Base-by-base conservation (phyloP, 2,888 invertebrate genomes). In the Aethes cnicana region DNA sequence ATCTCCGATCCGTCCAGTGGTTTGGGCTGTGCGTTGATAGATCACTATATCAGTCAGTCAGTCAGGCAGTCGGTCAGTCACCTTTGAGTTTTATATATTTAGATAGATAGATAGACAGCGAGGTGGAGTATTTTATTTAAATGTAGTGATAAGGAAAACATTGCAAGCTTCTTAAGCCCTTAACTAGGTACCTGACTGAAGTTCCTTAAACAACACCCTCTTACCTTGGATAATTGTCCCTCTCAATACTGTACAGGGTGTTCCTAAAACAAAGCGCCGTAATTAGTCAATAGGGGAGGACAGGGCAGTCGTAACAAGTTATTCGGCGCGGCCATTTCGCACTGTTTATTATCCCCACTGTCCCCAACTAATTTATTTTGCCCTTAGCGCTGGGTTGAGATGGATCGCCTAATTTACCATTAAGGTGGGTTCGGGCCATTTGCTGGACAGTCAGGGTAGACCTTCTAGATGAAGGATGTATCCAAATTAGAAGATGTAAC, bases 341-440 rank as follows among this genome's bases (percentile, higher is more conserved):
- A 57, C 68, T 83, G 84, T 86, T 84, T 86, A 87, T 87, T 85
- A 86, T 81, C 81, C 81, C 77, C 54, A 70, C 70, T 86, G 87
- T 87, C 87, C 87, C 84, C 85, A 81, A 80, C 75, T 85, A 84
- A 87, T 87, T 88, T 88, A 88, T 86, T 71, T 79, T 70, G 64
- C 81, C 83, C 84, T 82, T 81, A 81, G 65, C 85, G 80, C 84
- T 74, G 76, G 67, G 66, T 73, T 64, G 67, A 80, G 87, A 88
- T 81, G 83, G 81, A 88, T 88, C 77, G 73, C 85, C 87, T 87
- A 84, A 89, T 89, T 87, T 84, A 81, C 79, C 84, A 83, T 86
- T 84, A 84, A 81, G 78, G 79, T 70, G 71, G 68, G 59, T 59
- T 57, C 61, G 58, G 62, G 70, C 69, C 65, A 25, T 39, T n/a